Evolutionary conservation across 2,888 invertebrate genomes (phyloP).

Genomic region (Allophyes oxyacanthae): DNA sequence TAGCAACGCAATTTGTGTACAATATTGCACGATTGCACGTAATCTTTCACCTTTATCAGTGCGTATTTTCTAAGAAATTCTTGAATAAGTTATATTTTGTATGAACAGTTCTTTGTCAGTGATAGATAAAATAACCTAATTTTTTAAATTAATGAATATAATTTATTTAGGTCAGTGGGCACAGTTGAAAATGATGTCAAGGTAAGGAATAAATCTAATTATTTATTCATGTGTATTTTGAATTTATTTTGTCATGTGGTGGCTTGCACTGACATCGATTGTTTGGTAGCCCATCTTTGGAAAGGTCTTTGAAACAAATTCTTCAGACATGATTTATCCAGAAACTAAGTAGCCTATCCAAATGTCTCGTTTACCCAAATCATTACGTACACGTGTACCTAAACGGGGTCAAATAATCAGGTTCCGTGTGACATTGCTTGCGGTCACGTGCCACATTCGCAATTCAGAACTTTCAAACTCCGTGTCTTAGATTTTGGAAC

Average conservation of each 20-base stretch:
- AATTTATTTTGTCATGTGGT: conserved; percentile 12
- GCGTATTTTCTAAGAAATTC: conserved; percentile 3
- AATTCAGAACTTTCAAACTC: no score
- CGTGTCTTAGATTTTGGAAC: no score
- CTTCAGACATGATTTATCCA: no score
- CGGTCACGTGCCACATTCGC: no score
- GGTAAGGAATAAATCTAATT: conserved; percentile 58
- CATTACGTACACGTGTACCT: no score
- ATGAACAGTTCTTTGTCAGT: conserved; percentile 5
- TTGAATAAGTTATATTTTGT: conserved; percentile 13
- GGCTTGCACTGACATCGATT: conserved; percentile 29
- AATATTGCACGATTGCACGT: conserved; percentile 4
- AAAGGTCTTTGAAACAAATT: no score
- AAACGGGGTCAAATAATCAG: no score
- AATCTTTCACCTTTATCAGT: neutral
- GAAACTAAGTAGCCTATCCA: no score
- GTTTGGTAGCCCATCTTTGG: neutral
- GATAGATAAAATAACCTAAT: neutral
- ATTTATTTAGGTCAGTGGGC: neutral
- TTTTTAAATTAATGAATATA: neutral
- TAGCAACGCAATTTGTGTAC: conserved; percentile 34
- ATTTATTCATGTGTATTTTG: conserved; percentile 42
- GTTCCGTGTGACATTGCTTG: no score
- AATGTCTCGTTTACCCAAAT: no score
- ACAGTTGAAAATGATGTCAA: conserved; percentile 59